Base-by-base conservation (phyloP, 2,888 invertebrate genomes). In the Polia nebulosa region DNA sequence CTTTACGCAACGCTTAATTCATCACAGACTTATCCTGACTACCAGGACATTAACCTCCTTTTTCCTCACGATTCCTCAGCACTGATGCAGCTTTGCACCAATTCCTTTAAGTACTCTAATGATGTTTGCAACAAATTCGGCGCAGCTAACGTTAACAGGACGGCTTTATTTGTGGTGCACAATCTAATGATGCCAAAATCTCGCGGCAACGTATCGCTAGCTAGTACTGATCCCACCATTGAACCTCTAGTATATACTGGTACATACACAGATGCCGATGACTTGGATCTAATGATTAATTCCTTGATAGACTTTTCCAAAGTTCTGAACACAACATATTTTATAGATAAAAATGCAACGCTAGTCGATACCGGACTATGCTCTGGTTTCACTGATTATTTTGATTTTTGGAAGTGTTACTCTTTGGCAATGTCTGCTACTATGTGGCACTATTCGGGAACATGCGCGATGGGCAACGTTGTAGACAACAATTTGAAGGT, bases 351-450 rank as follows among this genome's bases (percentile, higher is more conserved):
- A 0, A 67, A 75, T 17, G 86, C 86, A 3, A 41, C 65, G 2
- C 71, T 86, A 15, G 65, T 87, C 0, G 82, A 89, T 63, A 45
- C 86, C 0, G 76, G 76, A 5, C 61, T 87, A 1, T 90, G 90
- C 22, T 1, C 76, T 0, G 52, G 45, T 8, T 25, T 67, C 25
- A 44, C 13, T 2, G 66, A 32, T 7, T 25, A 8, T n/a, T n/a
- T n/a, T 8, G 75, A 66, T 17, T 87, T 41, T 59, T 87, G 79
- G 80, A 5, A 74, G 4, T 87, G 87, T 49, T 85, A 86, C 45
- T 68, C 68, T 0, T 0, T 77, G 39, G 61, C n/a, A 4, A 75
- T 82, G 81, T 82, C 82, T 41, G 58, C 74, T 0, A 76, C 79
- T n/a, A 74, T 84, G 79, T 85, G 84, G 81, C 86, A 87, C 62